These are phyloP conservation scores for Probosciger aterrimus DNA, from an alignment of 2,113 vertebrate species.

Conservation along the genomic window DNA sequence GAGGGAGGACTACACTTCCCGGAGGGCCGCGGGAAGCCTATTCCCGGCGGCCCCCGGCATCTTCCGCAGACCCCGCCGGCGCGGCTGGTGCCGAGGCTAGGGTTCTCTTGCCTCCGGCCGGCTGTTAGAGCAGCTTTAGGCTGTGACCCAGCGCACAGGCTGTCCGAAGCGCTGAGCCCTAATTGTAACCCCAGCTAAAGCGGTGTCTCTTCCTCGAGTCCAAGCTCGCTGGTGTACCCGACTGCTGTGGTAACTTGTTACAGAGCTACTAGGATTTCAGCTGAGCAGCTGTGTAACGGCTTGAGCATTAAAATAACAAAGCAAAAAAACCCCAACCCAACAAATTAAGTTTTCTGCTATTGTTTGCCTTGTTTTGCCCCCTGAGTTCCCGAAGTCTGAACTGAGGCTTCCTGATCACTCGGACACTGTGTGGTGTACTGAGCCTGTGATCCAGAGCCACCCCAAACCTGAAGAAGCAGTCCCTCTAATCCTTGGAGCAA, in stretches of 20 bases:
- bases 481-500: neutral
- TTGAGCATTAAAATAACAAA: neutral
- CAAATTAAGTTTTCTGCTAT: neutral
- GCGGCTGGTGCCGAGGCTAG: fast-evolving
- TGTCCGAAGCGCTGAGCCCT: neutral
- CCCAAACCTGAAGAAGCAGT: fast-evolving
- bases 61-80: too few species aligned
- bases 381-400: neutral
- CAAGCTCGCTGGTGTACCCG: fast-evolving
- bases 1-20: neutral
- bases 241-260: neutral
- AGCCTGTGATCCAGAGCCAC: neutral
- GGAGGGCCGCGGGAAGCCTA: neutral
- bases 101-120: fast-evolving
- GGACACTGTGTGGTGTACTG: fast-evolving
- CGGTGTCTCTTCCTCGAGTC: neutral
- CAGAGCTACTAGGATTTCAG: neutral
- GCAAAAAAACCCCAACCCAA: neutral
- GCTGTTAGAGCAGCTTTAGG: fast-evolving
- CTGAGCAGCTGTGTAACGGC: neutral
- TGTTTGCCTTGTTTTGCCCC: neutral
- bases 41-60: neutral
- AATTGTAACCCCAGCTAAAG: neutral
- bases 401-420: fast-evolving
- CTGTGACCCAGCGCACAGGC: fast-evolving